Evolutionary conservation across 2,797 vertebrate genomes (phyloP), one percentile per base, ranked within the genome.

Genomic region (Agapornis canus): DNA sequence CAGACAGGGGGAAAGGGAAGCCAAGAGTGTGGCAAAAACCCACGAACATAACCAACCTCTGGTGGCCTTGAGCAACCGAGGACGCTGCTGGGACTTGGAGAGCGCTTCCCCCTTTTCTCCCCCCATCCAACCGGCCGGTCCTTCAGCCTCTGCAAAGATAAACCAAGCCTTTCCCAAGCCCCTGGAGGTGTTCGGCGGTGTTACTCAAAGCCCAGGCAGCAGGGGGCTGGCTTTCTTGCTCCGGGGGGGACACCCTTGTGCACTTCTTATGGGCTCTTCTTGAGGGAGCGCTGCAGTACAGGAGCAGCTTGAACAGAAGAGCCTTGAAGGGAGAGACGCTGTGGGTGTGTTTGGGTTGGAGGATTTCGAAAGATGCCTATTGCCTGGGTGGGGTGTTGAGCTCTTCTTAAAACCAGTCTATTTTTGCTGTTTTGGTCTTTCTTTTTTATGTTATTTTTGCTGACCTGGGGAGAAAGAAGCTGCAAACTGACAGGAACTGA

Each of bases 341-440:
- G 93, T 86, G 81, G 95, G 94, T 90, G 92, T 96, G 95, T 90
- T 89, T 92, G 94, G 83, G 71, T 95, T 92, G 94, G 93, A 97
- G 94, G 95, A 97, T 96, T 97, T 97, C 83, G 93, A 96, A 94
- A 97, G 97, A 97, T 97, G 97, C 97, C 95, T 97, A 96, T 98
- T 89, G 92, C 95, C 80, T 97, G 97, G 97, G 98, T 96, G 97
- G 97, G 94, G 97, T 95, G 85, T 95, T n/a, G 81, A 94, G 52
- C 64, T 96, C 64, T 48, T 68, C 85, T 91, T 84, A 88, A 87
- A 95, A 91, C 52, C 47, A 9, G 3, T 21, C 4, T 35, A 20
- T 64, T 60, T 52, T 31, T 29, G 6, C 6, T 45, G 18, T 3
- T 48, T n/a, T 37, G 57, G 61, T 73, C 25, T 32, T 52, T 79